These are phyloP conservation scores for Lindbergichthys nudifrons DNA, from an alignment of 2,797 vertebrate genomes.

Conservation along the genomic window DNA sequence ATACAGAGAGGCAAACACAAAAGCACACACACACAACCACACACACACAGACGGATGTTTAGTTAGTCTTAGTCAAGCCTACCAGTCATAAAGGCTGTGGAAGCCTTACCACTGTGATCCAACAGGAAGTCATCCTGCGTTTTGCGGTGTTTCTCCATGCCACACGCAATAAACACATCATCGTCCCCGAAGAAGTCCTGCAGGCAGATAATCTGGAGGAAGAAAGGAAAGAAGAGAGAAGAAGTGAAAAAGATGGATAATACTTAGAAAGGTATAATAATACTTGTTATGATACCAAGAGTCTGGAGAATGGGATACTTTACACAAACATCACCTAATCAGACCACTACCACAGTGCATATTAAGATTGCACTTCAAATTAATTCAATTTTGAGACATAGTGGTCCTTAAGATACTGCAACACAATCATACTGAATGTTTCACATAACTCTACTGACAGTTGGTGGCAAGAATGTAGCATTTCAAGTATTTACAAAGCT, in stretches of 20 bases:
- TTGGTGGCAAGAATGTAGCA: too few relatives aligned
- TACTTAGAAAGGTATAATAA: background rate
- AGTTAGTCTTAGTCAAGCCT: constrained; percentile 79
- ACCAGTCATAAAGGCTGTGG: constrained; percentile 83
- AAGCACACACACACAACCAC: constrained; percentile 3
- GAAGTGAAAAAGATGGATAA: background rate
- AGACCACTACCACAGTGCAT: too few relatives aligned
- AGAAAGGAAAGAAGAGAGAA: background rate
- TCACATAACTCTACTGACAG: too few relatives aligned
- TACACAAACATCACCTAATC: too few relatives aligned
- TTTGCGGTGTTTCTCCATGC: constrained; percentile 95
- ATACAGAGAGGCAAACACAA: constrained; percentile 14
- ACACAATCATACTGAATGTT: too few relatives aligned
- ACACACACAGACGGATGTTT: constrained; percentile 39
- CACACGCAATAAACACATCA: constrained; percentile 96
- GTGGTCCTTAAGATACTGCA: too few relatives aligned
- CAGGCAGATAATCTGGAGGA: constrained; percentile 79
- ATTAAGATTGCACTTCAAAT: too few relatives aligned
- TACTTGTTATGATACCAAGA: background rate
- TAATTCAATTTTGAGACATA: too few relatives aligned
- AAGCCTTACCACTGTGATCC: constrained; percentile 95
- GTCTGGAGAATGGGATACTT: too few relatives aligned
- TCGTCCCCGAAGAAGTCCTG: constrained; percentile 98
- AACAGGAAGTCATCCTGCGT: constrained; percentile 97
- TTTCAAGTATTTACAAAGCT: too few relatives aligned